Base-by-base conservation (phyloP, 1,140 invertebrate genomes). In the Pseudomyrmex cubaensis region DNA sequence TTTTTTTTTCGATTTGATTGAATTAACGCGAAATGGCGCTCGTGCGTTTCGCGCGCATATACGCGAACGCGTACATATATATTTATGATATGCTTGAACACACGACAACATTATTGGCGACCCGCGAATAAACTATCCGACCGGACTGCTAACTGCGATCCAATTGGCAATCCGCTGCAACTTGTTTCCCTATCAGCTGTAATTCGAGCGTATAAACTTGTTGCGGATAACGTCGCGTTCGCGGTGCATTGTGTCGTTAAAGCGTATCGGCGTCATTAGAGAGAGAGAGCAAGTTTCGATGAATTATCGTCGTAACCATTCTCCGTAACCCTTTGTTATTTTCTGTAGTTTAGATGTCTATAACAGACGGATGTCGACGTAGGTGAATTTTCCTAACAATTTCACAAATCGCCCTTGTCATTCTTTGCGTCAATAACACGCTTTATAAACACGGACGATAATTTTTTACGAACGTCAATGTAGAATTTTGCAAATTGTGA, bases 1-100 rank as follows among this genome's bases (percentile, higher is more conserved):
- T 48, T 35, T 35, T 35, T 7, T n/a, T n/a, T 7, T 80, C 57
- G 66, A 80, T 57, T 80, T 80, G 76, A 80, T 80, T 72, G 66
- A 80, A 80, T 80, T 80, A 80, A 80, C 76, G 54, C 72, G 54
- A 80, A 80, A 80, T 80, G 76, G 54, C 67, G 76, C 76, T 80
- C 66, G 66, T 66, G 54, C 59, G 64, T 80, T 70, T 59, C 52
- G 54, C 56, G 44, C 20, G 8, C 52, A 77, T 20, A 56, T 12
- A n/a, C 20, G 8, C 12, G 17, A 5, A 20, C 44, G 4, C 46
- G 12, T 25, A n/a, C 22, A n/a, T 62, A 62, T 25, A 62, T 75
- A 59, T 66, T 82, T 75, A 74, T 75, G 48, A 74, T 82, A 73
- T 75, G 61, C 57, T 54, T 75, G 78, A 44, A 82, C 59, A 75